A percentile compares a stretch with the other conserved stretches of the same genome.
Conservation (phyloP, 1,140 invertebrate species). For the Laodelphax striatellus region DNA sequence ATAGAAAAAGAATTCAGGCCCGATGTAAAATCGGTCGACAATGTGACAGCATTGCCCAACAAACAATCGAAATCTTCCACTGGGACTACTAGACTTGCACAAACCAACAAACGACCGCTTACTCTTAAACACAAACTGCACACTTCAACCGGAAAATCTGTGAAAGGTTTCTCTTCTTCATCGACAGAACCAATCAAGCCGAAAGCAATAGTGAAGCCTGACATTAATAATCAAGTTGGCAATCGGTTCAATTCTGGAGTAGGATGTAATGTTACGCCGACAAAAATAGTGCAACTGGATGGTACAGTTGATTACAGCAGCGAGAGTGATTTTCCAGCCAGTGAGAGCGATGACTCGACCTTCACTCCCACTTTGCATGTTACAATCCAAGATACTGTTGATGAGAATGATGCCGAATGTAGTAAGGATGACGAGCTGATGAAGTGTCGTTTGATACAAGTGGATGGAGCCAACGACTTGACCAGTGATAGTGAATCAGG, state of each 20-base stretch:
- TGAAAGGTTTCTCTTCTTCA: too few relatives aligned
- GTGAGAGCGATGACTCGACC: conserved; percentile 16
- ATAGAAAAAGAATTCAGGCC: conserved; percentile 3
- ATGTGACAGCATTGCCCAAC: too few relatives aligned
- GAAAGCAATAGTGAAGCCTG: neutral
- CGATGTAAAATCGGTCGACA: neutral
- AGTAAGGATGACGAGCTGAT: conserved; percentile 6
- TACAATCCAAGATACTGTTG: conserved; percentile 6
- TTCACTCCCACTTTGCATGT: conserved; percentile 2
- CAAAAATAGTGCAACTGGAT: conserved; percentile 43
- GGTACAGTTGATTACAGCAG: conserved; percentile 45
- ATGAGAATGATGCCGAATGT: conserved; percentile 15
- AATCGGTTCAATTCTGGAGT: too few relatives aligned
- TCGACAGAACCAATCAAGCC: neutral
- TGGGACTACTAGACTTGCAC: too few relatives aligned
- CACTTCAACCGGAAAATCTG: too few relatives aligned
- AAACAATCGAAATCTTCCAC: too few relatives aligned
- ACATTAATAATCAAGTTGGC: neutral
- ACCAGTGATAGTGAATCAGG: conserved; percentile 25
- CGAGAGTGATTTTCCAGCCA: conserved; percentile 16
- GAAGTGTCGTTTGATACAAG: conserved; percentile 36
- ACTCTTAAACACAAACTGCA: too few relatives aligned
- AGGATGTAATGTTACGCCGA: too few relatives aligned
- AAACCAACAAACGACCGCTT: too few relatives aligned
- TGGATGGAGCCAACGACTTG: conserved; percentile 47